Percentiles rank a stretch among this genome's conserved stretches.
Evolutionary conservation across 2,797 vertebrate species (phyloP).

Genomic region (Chelmon rostratus): DNA sequence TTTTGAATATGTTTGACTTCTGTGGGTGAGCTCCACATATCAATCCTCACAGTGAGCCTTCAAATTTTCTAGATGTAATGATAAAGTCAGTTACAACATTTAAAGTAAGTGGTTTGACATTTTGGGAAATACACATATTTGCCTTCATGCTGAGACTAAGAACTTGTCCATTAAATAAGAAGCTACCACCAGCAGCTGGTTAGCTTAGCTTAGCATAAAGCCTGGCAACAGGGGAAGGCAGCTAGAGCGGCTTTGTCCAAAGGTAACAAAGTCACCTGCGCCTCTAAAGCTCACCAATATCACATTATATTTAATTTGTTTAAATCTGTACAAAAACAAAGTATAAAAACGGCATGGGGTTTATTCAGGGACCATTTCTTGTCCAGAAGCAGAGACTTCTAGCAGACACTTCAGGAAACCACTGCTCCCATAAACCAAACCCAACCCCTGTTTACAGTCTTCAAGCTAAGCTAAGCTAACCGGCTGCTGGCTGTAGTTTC

Average conservation of each 20-base stretch:
- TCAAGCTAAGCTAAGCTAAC: neutral
- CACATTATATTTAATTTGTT: neutral
- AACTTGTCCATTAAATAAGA: neutral
- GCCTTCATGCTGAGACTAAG: neutral
- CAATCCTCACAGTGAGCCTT: neutral
- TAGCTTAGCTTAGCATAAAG: neutral
- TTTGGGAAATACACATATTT: neutral
- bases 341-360: neutral
- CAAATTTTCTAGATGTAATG: no score
- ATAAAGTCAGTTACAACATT: neutral
- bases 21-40: neutral
- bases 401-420: neutral
- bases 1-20: neutral
- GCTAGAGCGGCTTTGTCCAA: neutral
- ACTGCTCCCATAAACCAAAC: neutral
- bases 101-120: neutral
- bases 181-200: neutral
- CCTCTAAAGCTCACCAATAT: neutral
- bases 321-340: neutral
- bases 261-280: neutral
- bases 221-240: neutral
- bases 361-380: neutral
- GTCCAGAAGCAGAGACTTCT: neutral
- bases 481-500: neutral
- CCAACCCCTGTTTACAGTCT: no score